Evolutionary conservation across 2,797 vertebrate genomes (phyloP).

Genomic region (Hyperoplus lanceolatus): DNA sequence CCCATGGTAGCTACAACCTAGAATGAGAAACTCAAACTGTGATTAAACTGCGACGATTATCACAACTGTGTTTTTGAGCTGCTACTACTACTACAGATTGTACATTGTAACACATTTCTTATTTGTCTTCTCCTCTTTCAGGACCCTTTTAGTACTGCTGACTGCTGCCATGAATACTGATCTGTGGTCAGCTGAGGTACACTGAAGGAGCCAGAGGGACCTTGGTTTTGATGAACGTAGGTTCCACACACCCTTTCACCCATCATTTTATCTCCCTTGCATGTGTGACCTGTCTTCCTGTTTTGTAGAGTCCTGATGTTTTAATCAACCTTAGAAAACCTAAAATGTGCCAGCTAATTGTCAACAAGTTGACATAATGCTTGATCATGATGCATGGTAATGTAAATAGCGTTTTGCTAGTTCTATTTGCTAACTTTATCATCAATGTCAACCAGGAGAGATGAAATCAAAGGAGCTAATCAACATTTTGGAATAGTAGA

Average conservation of each 20-base stretch:
- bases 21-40: not conserved
- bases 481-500: too few relatives aligned
- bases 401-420: not conserved
- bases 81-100: not conserved
- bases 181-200: slow-evolving; percentile 5
- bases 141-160: slow-evolving; percentile 12
- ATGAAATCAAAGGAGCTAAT: too few relatives aligned
- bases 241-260: not conserved
- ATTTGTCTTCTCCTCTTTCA: slow-evolving; percentile 20
- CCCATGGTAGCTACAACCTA: not conserved
- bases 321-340: not conserved
- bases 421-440: too few relatives aligned
- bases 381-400: not conserved
- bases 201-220: slow-evolving; percentile 30
- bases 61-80: not conserved
- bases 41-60: slow-evolving; percentile 15
- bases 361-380: not conserved
- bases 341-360: not conserved
- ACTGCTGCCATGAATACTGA: slow-evolving; percentile 40
- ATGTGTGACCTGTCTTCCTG: not conserved
- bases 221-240: slow-evolving; percentile 44
- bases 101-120: slow-evolving; percentile 7
- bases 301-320: not conserved
- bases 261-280: not conserved
- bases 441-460: too few relatives aligned